Evolutionary conservation across 2,888 invertebrate genomes (phyloP).

Genomic region (Temnothorax ravouxi): DNA sequence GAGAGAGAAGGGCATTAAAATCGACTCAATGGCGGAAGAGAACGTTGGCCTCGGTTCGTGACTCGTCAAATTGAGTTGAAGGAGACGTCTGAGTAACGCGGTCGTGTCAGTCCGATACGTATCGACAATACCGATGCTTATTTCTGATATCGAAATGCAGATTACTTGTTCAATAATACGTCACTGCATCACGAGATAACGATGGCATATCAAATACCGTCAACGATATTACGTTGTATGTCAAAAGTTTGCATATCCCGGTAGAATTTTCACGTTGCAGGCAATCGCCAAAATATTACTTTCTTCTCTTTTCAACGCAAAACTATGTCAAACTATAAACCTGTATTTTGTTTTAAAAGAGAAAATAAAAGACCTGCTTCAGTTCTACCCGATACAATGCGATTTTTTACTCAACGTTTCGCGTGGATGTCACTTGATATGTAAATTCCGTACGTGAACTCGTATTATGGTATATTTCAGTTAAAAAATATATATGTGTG

Average conservation of each 20-base stretch:
- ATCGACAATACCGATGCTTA: background rate
- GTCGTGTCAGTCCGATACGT: background rate
- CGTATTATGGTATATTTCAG: background rate
- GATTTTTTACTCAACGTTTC: conserved; percentile 9
- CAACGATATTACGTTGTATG: background rate
- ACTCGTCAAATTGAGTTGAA: conserved; percentile 3
- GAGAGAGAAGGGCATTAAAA: conserved; percentile 31
- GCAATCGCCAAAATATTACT: conserved; percentile 1
- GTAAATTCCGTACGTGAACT: background rate
- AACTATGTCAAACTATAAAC: background rate
- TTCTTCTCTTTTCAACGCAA: background rate
- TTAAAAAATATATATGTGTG: background rate
- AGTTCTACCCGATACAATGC: background rate
- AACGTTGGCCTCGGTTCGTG: conserved; percentile 22
- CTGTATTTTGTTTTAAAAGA: background rate
- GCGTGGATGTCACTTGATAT: conserved; percentile 3
- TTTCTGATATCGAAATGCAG: background rate
- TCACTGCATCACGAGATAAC: background rate
- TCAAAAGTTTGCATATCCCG: background rate
- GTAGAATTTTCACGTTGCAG: background rate
- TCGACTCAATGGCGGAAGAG: background rate
- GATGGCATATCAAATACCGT: background rate
- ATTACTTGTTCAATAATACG: conserved; percentile 10
- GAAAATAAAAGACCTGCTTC: conserved; percentile 1
- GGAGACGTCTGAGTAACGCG: background rate